These are phyloP conservation scores for Halcyon leucocephala DNA, from an alignment of 2,797 vertebrate genomes.

Conservation along the genomic window DNA sequence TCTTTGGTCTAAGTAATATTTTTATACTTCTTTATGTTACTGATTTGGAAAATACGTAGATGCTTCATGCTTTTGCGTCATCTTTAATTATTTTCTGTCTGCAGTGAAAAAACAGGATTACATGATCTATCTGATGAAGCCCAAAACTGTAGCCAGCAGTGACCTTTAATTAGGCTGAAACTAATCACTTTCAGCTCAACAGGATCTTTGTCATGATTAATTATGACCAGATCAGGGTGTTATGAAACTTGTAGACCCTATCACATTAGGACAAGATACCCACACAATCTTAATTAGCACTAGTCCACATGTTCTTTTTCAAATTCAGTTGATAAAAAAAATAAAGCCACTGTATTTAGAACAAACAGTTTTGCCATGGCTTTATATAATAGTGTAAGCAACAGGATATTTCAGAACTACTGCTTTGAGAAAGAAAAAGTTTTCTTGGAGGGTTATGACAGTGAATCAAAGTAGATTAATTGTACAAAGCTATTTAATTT, in stretches of 20 bases:
- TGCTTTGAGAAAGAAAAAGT: background rate
- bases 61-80: background rate
- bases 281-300: background rate
- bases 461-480: background rate
- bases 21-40: background rate
- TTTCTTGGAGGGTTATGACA: background rate
- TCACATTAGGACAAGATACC: background rate
- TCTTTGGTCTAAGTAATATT: background rate
- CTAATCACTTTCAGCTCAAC: conserved; percentile 10
- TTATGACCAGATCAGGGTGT: background rate
- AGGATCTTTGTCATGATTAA: conserved; percentile 33
- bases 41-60: background rate
- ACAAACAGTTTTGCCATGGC: background rate
- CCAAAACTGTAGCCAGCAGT: background rate
- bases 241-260: background rate
- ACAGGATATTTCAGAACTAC: background rate
- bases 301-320: background rate
- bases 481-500: background rate
- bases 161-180: conserved; percentile 40
- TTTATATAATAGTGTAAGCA: background rate
- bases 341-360: background rate
- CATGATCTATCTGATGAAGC: background rate
- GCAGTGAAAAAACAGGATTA: background rate
- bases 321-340: background rate
- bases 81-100: conserved; percentile 9